A percentile compares a stretch with the other conserved stretches of the same genome.
phyloP scores from a whole-genome alignment of 2,888 invertebrate genomes.

The Aplocera efformata region DNA sequence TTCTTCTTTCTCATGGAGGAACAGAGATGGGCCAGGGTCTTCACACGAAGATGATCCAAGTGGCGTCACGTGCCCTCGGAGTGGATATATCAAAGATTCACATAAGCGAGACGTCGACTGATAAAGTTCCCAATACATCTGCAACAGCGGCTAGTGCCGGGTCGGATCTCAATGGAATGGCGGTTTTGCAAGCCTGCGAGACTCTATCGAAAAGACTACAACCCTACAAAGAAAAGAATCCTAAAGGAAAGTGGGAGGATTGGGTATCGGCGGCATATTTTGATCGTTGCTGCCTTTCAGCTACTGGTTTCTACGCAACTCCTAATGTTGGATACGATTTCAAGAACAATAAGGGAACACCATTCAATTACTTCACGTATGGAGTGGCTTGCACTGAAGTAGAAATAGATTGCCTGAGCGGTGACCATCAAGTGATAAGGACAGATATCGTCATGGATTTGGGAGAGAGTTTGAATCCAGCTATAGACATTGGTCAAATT shows the following conservation, averaged over 20 bases:
- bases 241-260: slow-evolving; percentile 90
- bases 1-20: slow-evolving; percentile 94
- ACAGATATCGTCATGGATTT: slow-evolving; percentile 98
- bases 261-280: slow-evolving; percentile 90
- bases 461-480: slow-evolving; percentile 96
- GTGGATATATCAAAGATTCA: slow-evolving; percentile 87
- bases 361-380: slow-evolving; percentile 92
- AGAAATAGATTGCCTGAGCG: slow-evolving; percentile 96
- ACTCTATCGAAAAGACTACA: slow-evolving; percentile 85
- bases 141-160: slow-evolving; percentile 94
- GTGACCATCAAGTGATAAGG: slow-evolving; percentile 93
- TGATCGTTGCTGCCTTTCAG: slow-evolving; percentile 88
- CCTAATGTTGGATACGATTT: slow-evolving; percentile 87
- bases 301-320: slow-evolving; percentile 90
- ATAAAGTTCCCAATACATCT: slow-evolving; percentile 95
- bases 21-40: slow-evolving; percentile 98
- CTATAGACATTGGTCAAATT: slow-evolving; percentile 97
- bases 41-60: slow-evolving; percentile 97
- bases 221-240: slow-evolving; percentile 87
- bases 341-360: slow-evolving; percentile 84
- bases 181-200: slow-evolving; percentile 90
- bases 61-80: slow-evolving; percentile 87
- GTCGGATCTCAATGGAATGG: slow-evolving; percentile 96
- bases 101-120: slow-evolving; percentile 91
- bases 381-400: slow-evolving; percentile 94